phyloP scores from a whole-genome alignment of 2,888 invertebrate genomes.

The Caenorhabditis doughertyi region DNA sequence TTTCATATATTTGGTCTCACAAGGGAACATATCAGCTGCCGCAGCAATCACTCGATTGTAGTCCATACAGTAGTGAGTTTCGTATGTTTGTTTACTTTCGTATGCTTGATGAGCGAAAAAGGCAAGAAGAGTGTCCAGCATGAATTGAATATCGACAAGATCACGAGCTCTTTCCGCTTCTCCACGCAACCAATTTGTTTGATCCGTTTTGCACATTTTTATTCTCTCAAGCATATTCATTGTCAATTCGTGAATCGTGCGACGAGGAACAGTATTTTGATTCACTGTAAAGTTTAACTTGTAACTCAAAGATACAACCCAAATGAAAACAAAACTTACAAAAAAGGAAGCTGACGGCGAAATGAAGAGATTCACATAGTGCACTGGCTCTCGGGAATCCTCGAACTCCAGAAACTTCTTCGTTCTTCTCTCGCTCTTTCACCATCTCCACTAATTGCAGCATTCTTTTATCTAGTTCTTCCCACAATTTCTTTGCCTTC shows the following conservation, averaged over 20 bases:
- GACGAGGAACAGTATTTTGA: neutral
- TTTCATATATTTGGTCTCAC: constrained; percentile 32
- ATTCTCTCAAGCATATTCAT: neutral
- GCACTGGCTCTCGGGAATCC: constrained; percentile 29
- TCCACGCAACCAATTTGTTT: neutral
- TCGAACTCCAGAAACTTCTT: neutral
- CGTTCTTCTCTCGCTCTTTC: neutral
- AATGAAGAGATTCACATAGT: neutral
- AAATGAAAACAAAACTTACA: constrained; percentile 28
- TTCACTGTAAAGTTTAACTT: constrained; percentile 7
- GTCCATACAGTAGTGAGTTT: neutral
- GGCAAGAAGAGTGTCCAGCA: constrained; percentile 17
- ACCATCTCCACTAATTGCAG: neutral
- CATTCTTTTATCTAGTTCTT: neutral
- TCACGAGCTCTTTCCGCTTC: neutral
- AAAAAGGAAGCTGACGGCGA: constrained; percentile 13
- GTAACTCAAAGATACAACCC: too few species aligned
- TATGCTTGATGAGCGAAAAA: neutral
- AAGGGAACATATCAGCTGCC: constrained; percentile 22
- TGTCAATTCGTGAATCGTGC: neutral
- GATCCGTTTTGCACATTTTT: neutral
- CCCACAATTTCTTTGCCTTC: neutral
- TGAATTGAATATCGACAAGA: constrained; percentile 11
- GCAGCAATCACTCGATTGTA: constrained; percentile 2
- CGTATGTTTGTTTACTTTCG: too few species aligned